A percentile compares a stretch with the other conserved stretches of the same genome.
These are phyloP conservation scores for Leptodactylus fuscus DNA, from an alignment of 2,113 vertebrate genomes.

Conservation along the genomic window DNA sequence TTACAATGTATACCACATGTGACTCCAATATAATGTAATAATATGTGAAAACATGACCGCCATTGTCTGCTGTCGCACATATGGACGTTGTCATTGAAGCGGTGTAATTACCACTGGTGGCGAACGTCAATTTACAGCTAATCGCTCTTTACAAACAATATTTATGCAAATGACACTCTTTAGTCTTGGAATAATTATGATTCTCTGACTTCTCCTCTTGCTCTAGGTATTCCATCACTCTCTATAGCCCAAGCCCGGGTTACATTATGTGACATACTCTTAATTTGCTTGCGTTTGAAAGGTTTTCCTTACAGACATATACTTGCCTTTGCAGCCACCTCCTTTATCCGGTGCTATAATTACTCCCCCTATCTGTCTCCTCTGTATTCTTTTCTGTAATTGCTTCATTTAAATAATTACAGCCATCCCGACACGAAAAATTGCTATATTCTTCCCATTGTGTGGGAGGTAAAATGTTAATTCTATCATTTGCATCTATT, in stretches of 20 bases:
- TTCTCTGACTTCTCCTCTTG: conserved; percentile 51
- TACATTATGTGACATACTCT: background rate
- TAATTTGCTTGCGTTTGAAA: conserved; percentile 6
- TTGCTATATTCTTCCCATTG: conserved; percentile 25
- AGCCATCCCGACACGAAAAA: conserved; percentile 25
- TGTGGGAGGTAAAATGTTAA: conserved; percentile 44
- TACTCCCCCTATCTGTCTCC: conserved; percentile 79
- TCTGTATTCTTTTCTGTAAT: conserved; percentile 58
- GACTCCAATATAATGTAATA: background rate
- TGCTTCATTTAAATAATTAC: conserved; percentile 50
- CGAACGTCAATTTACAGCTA: conserved; percentile 74
- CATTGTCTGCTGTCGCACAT: conserved; percentile 65
- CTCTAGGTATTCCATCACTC: conserved; percentile 50
- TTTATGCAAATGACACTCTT: conserved; percentile 73
- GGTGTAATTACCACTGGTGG: conserved; percentile 70
- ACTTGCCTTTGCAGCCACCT: conserved; percentile 2
- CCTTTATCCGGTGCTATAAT: conserved; percentile 64
- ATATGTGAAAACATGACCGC: background rate
- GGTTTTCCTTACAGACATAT: background rate
- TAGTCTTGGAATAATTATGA: conserved; percentile 51
- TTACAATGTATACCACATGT: background rate
- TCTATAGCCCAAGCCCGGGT: background rate
- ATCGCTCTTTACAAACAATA: conserved; percentile 77
- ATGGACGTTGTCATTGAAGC: conserved; percentile 66
- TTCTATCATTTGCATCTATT: conserved; percentile 36